Conservation (phyloP, 2,113 vertebrate species). For the Strigops habroptila region DNA sequence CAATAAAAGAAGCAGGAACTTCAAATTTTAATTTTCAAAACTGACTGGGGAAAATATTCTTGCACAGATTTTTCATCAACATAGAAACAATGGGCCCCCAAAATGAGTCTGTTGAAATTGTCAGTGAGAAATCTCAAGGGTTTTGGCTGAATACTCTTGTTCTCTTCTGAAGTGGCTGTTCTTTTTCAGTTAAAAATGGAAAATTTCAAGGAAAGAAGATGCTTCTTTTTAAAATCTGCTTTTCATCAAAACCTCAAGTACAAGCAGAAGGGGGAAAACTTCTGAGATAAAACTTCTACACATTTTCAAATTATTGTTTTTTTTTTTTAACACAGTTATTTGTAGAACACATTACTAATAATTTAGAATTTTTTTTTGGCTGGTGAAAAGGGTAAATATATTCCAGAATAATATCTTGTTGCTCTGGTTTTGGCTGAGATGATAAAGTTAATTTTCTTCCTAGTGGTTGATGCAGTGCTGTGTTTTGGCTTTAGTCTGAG, state of each 20-base stretch:
- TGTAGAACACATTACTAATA: neutral
- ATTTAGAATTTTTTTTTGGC: neutral
- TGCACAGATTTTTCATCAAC: slow-evolving; percentile 17
- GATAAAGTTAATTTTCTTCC: neutral
- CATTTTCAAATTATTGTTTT: neutral
- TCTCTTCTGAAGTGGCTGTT: slow-evolving; percentile 41
- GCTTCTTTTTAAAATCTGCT: neutral
- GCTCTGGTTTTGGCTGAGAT: neutral
- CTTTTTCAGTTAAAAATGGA: slow-evolving; percentile 34
- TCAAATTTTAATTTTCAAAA: slow-evolving; percentile 30
- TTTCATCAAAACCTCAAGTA: slow-evolving; percentile 11
- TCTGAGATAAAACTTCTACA: neutral
- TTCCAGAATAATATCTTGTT: neutral
- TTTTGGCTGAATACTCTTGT: neutral
- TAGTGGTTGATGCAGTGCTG: neutral
- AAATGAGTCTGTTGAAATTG: neutral
- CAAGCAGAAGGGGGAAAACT: neutral
- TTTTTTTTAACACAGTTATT: neutral
- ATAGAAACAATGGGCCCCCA: neutral
- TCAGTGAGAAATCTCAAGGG: slow-evolving; percentile 17
- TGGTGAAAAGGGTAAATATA: neutral
- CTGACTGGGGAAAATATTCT: slow-evolving; percentile 2
- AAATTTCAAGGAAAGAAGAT: slow-evolving; percentile 9
- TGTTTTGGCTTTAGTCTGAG: neutral
- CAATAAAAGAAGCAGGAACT: slow-evolving; percentile 31